Evolutionary conservation across 53 echinoderm and acorn worm species (phyloP).

Genomic region (Astropecten irregularis): DNA sequence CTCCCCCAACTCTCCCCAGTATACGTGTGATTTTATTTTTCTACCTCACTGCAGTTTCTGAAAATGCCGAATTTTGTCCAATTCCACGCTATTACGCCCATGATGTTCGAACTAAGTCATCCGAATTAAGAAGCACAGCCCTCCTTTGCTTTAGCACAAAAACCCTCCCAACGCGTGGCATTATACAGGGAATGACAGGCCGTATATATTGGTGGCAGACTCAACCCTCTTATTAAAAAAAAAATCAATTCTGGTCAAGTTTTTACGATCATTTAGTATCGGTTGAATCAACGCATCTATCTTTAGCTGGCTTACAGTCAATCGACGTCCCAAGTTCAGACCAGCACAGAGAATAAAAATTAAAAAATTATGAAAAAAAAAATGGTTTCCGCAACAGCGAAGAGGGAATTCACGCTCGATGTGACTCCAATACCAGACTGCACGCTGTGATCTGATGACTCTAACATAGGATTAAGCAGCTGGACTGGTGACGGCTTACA

Average conservation of each 20-base stretch:
- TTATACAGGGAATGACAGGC: background rate
- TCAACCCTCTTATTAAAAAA: too few species aligned
- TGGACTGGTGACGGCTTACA: constrained; percentile 8
- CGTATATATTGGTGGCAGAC: too few species aligned
- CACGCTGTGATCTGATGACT: constrained; percentile 24
- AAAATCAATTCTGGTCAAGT: constrained; percentile 17
- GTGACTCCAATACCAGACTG: background rate
- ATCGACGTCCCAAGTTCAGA: too few species aligned
- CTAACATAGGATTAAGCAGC: constrained; percentile 24
- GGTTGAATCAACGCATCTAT: constrained; percentile 11
- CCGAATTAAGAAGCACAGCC: background rate
- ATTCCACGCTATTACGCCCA: constrained; percentile 37
- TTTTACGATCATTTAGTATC: constrained; percentile 26
- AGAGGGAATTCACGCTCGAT: constrained; percentile 13
- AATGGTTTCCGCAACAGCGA: too few species aligned
- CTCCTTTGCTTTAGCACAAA: too few species aligned
- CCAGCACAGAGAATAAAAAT: too few species aligned
- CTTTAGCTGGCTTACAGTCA: too few species aligned
- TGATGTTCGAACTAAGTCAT: background rate
- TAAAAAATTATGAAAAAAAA: too few species aligned
- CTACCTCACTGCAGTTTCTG: constrained; percentile 36
- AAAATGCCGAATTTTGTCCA: constrained; percentile 19
- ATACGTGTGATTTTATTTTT: background rate
- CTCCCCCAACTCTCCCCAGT: too few species aligned
- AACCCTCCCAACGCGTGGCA: constrained; percentile 4